Base-by-base conservation (phyloP, 2,888 invertebrate genomes). In the Priapulus caudatus region DNA sequence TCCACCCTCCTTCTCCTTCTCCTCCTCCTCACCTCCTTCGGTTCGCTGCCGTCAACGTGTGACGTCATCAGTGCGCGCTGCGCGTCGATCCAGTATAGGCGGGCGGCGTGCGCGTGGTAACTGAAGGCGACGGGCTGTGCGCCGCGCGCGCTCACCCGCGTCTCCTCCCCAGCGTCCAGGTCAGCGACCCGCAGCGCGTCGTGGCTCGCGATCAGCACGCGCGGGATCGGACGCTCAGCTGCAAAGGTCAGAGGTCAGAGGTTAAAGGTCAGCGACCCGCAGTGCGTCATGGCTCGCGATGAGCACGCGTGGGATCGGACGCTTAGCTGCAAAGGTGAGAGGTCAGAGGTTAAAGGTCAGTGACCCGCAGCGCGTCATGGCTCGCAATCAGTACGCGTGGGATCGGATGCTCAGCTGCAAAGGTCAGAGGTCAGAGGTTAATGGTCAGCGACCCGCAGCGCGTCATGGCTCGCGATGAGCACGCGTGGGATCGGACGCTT, bases 401-500 rank as follows among this genome's bases (percentile, higher is more conserved):
- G 24, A 89, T 77, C 0, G 89, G 86, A 56, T 79, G 79, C 60
- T 87, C 83, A n/a, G n/a, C 67, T 67, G 60, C 15, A 54, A 47
- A 43, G 23, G 24, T 44, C 47, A 47, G 19, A 15, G 44, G n/a
- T n/a, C n/a, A n/a, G n/a, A n/a, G n/a, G n/a, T n/a, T n/a, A n/a
- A n/a, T n/a, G n/a, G n/a, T 90, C 89, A 4, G 83, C 73, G 24
- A 86, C 78, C 55, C 79, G 79, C 19, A 90, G 80, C 1, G 81
- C 79, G 62, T 86, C 83, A 48, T 76, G 72, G 0, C 82, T 82
- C 0, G 86, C 81, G 2, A 86, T 75, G 56, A 91, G 74, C 1
- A 92, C 74, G 61, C 78, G 81, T 0, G 91, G 91, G 24, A 89
- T 77, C 0, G 89, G 86, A 56, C 79, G 79, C 60, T 87, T n/a